phyloP scores from a whole-genome alignment of 2,888 invertebrate genomes.

The Ophioninae sp. region DNA sequence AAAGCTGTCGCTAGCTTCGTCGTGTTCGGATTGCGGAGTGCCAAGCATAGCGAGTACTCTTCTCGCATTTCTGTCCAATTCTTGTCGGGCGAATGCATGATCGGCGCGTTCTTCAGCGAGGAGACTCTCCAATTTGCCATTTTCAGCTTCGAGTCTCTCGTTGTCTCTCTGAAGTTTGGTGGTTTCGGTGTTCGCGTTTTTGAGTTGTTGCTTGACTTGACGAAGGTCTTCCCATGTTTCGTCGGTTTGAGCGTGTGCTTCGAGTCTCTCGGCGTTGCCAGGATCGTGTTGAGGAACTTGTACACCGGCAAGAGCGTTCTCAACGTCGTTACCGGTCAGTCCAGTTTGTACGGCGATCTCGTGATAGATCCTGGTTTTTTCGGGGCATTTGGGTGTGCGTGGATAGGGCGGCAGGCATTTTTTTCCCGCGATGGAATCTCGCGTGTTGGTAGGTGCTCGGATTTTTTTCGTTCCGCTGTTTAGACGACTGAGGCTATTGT shows the following conservation, averaged over 20 bases:
- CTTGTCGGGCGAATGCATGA: constrained; percentile 88
- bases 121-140: constrained; percentile 84
- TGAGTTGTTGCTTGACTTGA: constrained; percentile 83
- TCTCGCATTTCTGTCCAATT: constrained; percentile 88
- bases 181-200: constrained; percentile 82
- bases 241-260: constrained; percentile 86
- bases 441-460: constrained; percentile 58
- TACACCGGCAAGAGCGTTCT: constrained; percentile 86
- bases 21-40: constrained; percentile 77
- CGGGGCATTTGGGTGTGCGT: constrained; percentile 65
- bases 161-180: constrained; percentile 79
- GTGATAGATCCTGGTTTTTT: constrained; percentile 89
- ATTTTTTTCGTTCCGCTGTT: constrained; percentile 66
- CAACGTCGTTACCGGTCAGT: constrained; percentile 87
- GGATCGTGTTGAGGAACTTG: constrained; percentile 76
- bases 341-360: constrained; percentile 91
- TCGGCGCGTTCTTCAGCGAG: constrained; percentile 88
- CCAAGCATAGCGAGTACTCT: constrained; percentile 85
- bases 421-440: constrained; percentile 72
- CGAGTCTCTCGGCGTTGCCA: constrained; percentile 81
- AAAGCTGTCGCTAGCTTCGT: constrained; percentile 87
- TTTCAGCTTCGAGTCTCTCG: constrained; percentile 84
- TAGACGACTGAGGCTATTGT: constrained; percentile 80
- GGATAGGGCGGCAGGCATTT: constrained; percentile 82
- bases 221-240: constrained; percentile 86